Percentiles rank a stretch among this genome's conserved stretches.
Evolutionary conservation across 2,888 invertebrate species (phyloP).

Genomic region (Orchesellides sinensis): DNA sequence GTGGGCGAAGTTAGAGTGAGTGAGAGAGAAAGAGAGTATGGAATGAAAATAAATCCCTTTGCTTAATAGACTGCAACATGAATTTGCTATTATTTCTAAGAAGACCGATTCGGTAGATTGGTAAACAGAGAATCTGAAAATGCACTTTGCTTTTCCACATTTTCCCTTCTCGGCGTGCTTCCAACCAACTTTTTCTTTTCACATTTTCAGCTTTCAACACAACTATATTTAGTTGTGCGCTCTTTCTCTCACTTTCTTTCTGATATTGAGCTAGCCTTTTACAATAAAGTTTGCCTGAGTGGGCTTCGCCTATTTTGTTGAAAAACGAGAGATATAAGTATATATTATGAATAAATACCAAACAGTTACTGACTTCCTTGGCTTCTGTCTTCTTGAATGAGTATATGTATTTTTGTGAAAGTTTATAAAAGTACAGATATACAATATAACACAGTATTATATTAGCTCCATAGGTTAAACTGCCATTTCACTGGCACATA

Average conservation of each 20-base stretch:
- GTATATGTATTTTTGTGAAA: not conserved
- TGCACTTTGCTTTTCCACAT: slow-evolving; percentile 75
- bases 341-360: slow-evolving; percentile 61
- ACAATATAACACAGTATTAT: not conserved
- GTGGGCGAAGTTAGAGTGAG: slow-evolving; percentile 62
- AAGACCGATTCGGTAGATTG: slow-evolving; percentile 75
- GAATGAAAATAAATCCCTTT: slow-evolving; percentile 80
- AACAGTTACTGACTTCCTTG: slow-evolving; percentile 59
- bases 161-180: slow-evolving; percentile 72
- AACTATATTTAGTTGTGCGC: slow-evolving; percentile 49
- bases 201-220: slow-evolving; percentile 63
- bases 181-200: slow-evolving; percentile 68
- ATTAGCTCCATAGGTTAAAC: not conserved
- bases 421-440: slow-evolving; percentile 8
- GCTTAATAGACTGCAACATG: slow-evolving; percentile 80
- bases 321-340: slow-evolving; percentile 47
- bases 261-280: not conserved
- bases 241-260: slow-evolving; percentile 7
- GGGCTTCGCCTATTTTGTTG: slow-evolving; percentile 38
- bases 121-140: slow-evolving; percentile 75
- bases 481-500: not conserved
- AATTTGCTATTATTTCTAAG: slow-evolving; percentile 80
- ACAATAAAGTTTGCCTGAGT: slow-evolving; percentile 15
- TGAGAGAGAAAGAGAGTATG: slow-evolving; percentile 63
- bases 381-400: slow-evolving; percentile 59